Conservation (phyloP, 1,140 invertebrate species). For the Sycophaga agraensis region DNA sequence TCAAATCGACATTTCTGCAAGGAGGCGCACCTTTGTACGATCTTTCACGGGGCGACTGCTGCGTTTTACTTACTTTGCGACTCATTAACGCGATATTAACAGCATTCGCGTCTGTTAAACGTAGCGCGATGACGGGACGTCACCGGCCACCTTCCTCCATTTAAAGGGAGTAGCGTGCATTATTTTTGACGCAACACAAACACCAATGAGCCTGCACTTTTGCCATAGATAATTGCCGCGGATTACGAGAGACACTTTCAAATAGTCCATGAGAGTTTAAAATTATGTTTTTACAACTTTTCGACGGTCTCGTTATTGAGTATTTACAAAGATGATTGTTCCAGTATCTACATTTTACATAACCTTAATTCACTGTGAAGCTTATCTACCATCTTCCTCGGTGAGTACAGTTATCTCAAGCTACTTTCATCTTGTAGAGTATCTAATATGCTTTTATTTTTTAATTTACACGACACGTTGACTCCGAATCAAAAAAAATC, state of each 20-base stretch:
- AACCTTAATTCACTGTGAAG: conserved; percentile 28
- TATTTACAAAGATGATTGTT: conserved; percentile 29
- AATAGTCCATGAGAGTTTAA: conserved; percentile 8
- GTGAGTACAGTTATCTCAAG: conserved; percentile 15
- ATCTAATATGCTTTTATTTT: conserved; percentile 3
- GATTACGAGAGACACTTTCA: neutral
- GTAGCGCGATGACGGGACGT: conserved; percentile 27
- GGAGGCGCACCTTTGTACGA: conserved; percentile 20
- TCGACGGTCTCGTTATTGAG: conserved; percentile 8
- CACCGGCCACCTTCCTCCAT: conserved; percentile 29
- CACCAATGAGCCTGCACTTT: conserved; percentile 16
- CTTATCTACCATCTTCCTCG: conserved; percentile 16
- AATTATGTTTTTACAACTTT: neutral
- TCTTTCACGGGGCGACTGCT: conserved; percentile 4
- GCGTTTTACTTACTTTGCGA: conserved; percentile 23
- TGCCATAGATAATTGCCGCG: conserved; percentile 12
- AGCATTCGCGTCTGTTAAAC: conserved; percentile 16
- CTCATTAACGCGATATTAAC: conserved; percentile 21
- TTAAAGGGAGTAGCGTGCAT: conserved; percentile 30
- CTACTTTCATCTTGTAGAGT: conserved; percentile 20
- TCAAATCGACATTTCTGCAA: conserved; percentile 25
- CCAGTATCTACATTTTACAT: conserved; percentile 31
- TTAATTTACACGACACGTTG: conserved; percentile 14
- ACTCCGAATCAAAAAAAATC: neutral
- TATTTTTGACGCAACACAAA: conserved; percentile 26